Evolutionary conservation across 2,888 invertebrate genomes (phyloP), one percentile per base, ranked within the genome.

Genomic region (Caenorhabditis doughertyi): DNA sequence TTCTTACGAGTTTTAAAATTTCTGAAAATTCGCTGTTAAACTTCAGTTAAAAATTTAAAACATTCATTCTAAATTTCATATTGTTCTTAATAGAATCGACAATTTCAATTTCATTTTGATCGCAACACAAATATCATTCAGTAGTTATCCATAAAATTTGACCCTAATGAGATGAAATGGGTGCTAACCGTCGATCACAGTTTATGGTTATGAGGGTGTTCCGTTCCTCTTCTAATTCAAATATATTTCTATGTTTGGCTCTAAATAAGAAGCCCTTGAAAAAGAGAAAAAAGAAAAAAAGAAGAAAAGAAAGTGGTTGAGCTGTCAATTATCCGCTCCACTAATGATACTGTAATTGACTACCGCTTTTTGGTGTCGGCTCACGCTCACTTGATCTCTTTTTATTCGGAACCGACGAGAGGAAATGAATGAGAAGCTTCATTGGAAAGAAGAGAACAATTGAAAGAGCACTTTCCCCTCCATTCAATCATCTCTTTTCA

Each of bases 341-440:
- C 72, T 42, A 73, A 73, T 56, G 73, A 74, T 74, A 74, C 74
- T 67, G 74, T 74, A 67, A 74, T 74, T 65, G 74, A 67, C 74
- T 65, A 27, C 29, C 25, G 47, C 55, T 62, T 73, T 64, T 62
- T 29, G 13, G 60, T 42, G 64, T 29, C 64, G 73, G 73, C 62
- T 73, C 27, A 74, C 64, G 74, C 74, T 74, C 74, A 74, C 74
- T 74, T 74, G 67, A 74, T 65, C 74, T 67, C 74, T 74, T 74
- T 74, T 67, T 67, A 58, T 35, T 29, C 47, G 65, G 35, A 53
- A 51, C 55, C 42, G 44, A 16, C 35, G 9, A n/a, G n/a, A 49
- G 62, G 65, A 65, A 65, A 74, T 8, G 56, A 27, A 56, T 8
- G 44, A 32, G 53, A 32, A 53, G 65, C 51, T 49, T 4, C 27